Evolutionary conservation across 2,888 invertebrate genomes (phyloP).

Genomic region (Drosophila quinaria): DNA sequence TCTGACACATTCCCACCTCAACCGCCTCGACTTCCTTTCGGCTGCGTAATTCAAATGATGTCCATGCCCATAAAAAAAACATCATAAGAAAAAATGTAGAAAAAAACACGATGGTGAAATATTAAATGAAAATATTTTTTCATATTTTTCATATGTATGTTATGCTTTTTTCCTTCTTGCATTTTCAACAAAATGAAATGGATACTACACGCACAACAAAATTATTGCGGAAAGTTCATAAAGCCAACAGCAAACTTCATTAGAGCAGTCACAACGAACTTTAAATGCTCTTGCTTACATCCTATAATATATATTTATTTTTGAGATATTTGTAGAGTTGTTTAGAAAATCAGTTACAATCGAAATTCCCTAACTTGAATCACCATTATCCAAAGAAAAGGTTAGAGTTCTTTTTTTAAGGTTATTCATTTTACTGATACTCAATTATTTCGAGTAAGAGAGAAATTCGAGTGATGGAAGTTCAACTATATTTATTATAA

Average conservation of each 20-base stretch:
- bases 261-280: conserved; percentile 18
- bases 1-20: conserved; percentile 36
- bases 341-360: background rate
- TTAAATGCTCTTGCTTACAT: conserved; percentile 17
- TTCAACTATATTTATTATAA: no score
- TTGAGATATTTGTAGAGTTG: background rate
- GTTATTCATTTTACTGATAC: no score
- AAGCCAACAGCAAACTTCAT: conserved; percentile 20
- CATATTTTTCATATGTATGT: background rate
- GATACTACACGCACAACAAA: conserved; percentile 48
- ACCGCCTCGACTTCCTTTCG: conserved; percentile 45
- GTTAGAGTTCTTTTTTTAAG: no score
- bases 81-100: conserved; percentile 5
- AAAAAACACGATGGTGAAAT: background rate
- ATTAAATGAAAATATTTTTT: conserved; percentile 18
- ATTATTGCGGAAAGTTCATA: conserved; percentile 68
- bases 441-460: no score
- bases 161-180: conserved; percentile 14
- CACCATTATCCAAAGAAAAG: no score
- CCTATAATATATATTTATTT: background rate
- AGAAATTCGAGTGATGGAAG: no score
- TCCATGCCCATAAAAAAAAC: conserved; percentile 31
- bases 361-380: no score
- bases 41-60: conserved; percentile 47
- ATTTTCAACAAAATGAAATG: conserved; percentile 69